Evolutionary conservation across 2,888 invertebrate species (phyloP), one percentile per base, ranked within the genome.

Genomic region (Pandemis heparana): DNA sequence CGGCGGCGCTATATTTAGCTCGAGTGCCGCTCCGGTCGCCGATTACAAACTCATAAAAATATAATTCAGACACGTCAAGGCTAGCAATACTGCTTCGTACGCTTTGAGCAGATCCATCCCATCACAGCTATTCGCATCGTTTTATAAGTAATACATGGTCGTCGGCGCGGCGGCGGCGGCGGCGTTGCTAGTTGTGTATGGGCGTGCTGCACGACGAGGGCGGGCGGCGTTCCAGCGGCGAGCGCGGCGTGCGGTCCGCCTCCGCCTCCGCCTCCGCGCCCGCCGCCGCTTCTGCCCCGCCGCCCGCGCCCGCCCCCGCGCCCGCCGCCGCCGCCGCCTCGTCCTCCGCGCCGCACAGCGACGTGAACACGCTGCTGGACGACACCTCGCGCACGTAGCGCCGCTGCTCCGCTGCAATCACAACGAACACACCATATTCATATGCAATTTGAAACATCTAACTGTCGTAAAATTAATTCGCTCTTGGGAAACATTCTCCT

Each of bases 331-430:
- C 71, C 63, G 23, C 53, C 69, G 62, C 76, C 64, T 62, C 74
- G 63, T 63, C 74, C 46, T 69, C 74, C 51, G 76, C 81, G 60
- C 79, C 86, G 80, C 91, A 86, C 83, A 92, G 83, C 71, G 92
- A 85, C 77, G 87, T 77, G 83, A 93, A 88, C 84, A 89, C 90
- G 78, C 80, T 82, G 86, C 92, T 92, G n/a, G 89, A 78, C 4
- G 91, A 88, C 80, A 94, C 90, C 84, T 94, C 94, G 78, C 86
- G 90, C 82, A 92, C 94, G 84, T 87, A 94, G 72, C 92, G 92
- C 65, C 90, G 91, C 86, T 94, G 94, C 85, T 92, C 93, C 79
- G 91, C 94, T 95, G 89, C 46, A 87, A 85, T 38, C 32, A 48
- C 12, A 67, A 43, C 48, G 48, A 18, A 23, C 9, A 51, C 43